A percentile compares a stretch with the other conserved stretches of the same genome.
phyloP scores from a whole-genome alignment of 1,140 invertebrate species.

The Drosophila kohkoa region DNA sequence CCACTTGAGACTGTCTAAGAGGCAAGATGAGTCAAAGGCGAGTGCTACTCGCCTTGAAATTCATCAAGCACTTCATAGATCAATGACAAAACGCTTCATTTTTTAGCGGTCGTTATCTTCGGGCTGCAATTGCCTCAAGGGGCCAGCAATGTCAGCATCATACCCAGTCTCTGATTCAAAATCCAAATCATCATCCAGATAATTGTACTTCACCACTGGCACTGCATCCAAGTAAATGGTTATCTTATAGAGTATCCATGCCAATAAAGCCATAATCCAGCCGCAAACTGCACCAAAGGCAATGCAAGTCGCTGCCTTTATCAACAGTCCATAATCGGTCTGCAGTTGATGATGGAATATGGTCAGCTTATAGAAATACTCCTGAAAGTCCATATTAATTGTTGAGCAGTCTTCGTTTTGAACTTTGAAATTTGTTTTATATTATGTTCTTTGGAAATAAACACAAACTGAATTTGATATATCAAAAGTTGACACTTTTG shows the following conservation, averaged over 20 bases:
- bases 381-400: conserved; percentile 44
- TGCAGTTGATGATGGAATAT: conserved; percentile 53
- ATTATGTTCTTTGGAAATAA: not conserved
- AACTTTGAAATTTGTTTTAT: not conserved
- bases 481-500: not conserved
- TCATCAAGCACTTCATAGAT: conserved; percentile 30
- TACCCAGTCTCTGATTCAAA: conserved; percentile 49
- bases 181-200: conserved; percentile 57
- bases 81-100: conserved; percentile 35
- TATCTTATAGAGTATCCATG: conserved; percentile 52
- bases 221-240: conserved; percentile 28
- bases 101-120: conserved; percentile 8
- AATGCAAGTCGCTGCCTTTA: conserved; percentile 59
- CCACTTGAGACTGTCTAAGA: conserved; percentile 63
- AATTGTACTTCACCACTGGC: conserved; percentile 1
- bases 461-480: not conserved
- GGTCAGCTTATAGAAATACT: conserved; percentile 48
- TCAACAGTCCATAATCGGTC: conserved; percentile 53
- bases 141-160: conserved; percentile 7
- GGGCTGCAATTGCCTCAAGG: not conserved
- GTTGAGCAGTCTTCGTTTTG: conserved; percentile 2
- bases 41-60: conserved; percentile 19
- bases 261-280: conserved; percentile 57
- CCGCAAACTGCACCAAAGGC: conserved; percentile 64
- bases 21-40: conserved; percentile 16